These are phyloP conservation scores for Vimba vimba DNA, from an alignment of 2,113 vertebrate genomes.

Conservation along the genomic window DNA sequence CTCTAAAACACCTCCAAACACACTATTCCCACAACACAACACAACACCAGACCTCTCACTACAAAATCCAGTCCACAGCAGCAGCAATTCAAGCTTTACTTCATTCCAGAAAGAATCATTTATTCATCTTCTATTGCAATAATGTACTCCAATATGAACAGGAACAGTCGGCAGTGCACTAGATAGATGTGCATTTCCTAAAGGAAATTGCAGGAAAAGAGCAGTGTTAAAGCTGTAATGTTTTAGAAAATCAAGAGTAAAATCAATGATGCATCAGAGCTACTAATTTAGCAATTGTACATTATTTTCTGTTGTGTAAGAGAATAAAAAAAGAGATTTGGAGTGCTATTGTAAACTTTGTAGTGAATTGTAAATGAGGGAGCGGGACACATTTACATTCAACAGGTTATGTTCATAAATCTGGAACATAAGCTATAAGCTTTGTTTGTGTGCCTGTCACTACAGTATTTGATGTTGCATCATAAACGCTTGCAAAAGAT, in stretches of 20 bases:
- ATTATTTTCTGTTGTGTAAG: background rate
- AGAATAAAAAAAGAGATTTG: background rate
- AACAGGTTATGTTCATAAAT: background rate
- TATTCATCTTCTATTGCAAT: background rate
- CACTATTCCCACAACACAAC: conserved; percentile 9
- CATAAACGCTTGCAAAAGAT: background rate
- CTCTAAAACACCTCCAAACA: conserved; percentile 18
- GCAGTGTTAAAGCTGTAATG: background rate
- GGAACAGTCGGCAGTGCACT: background rate
- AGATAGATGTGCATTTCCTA: background rate
- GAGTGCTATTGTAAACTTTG: background rate
- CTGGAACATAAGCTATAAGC: background rate
- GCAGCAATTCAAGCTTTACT: background rate
- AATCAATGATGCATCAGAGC: background rate
- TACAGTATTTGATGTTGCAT: background rate
- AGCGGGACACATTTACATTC: background rate
- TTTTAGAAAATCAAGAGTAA: background rate
- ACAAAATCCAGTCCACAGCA: background rate
- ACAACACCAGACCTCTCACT: background rate
- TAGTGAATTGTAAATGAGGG: background rate
- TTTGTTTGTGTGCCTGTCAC: background rate
- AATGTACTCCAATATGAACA: background rate
- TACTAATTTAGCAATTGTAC: background rate
- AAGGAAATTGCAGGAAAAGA: background rate
- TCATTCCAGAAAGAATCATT: background rate